Conservation (phyloP, 2,113 vertebrate species). For the Psettodes erumei region DNA sequence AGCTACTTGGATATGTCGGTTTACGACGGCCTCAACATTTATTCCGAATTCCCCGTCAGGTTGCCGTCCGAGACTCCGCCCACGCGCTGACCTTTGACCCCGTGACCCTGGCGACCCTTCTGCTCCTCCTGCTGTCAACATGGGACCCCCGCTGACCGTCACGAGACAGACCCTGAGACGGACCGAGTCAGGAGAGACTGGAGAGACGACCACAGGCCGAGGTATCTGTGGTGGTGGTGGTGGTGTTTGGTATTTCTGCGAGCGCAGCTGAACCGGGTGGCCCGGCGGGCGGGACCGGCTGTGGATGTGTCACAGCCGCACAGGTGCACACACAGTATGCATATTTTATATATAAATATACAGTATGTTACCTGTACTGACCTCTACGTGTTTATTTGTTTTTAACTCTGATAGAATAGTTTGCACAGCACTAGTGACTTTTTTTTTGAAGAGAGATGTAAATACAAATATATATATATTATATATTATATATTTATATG, state of each 20-base stretch:
- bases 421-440: conserved; percentile 65
- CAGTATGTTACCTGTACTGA: conserved; percentile 72
- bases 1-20: background rate
- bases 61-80: conserved; percentile 54
- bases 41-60: conserved; percentile 55
- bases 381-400: conserved; percentile 62
- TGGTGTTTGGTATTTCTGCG: conserved; percentile 14
- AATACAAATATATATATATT: conserved; percentile 75
- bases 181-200: conserved; percentile 31
- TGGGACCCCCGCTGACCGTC: conserved; percentile 63
- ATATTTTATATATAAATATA: no score
- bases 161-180: conserved; percentile 7
- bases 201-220: conserved; percentile 30
- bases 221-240: conserved; percentile 5
- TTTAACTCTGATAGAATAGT: conserved; percentile 67
- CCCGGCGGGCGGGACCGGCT: conserved; percentile 17
- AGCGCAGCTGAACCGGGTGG: conserved; percentile 18
- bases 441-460: conserved; percentile 73
- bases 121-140: conserved; percentile 58
- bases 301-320: conserved; percentile 18
- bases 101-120: conserved; percentile 49
- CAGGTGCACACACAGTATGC: conserved; percentile 40
- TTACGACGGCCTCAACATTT: background rate
- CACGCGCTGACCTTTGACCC: conserved; percentile 3
- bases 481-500: conserved; percentile 78